Evolutionary conservation across 1,140 invertebrate species (phyloP).

Genomic region (Cydia amplana): DNA sequence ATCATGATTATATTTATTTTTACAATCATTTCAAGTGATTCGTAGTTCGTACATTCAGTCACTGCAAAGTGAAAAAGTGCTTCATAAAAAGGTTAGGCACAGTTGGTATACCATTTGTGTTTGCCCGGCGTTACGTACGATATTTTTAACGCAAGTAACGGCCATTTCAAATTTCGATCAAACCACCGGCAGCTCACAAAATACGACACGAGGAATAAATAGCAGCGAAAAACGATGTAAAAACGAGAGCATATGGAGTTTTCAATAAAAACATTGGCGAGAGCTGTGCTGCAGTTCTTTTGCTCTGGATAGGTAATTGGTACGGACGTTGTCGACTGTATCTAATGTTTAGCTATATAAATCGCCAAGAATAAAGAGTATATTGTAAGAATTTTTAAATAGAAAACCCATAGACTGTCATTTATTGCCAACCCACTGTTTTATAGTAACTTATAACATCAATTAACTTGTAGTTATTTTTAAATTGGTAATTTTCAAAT

Average conservation of each 20-base stretch:
- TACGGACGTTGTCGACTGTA: neutral
- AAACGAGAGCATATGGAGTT: slow-evolving; percentile 53
- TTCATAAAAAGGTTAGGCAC: slow-evolving; percentile 7
- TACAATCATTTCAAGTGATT: neutral
- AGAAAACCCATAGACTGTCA: neutral
- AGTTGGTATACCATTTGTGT: slow-evolving; percentile 16
- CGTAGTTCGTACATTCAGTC: neutral
- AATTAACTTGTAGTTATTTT: neutral
- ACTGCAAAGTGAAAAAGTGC: slow-evolving; percentile 17
- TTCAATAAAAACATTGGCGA: slow-evolving; percentile 66
- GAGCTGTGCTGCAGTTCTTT: slow-evolving; percentile 63
- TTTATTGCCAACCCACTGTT: neutral
- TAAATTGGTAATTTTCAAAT: slow-evolving; percentile 14
- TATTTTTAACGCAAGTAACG: slow-evolving; percentile 20
- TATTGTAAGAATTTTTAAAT: neutral
- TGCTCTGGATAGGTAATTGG: slow-evolving; percentile 1
- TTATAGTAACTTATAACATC: neutral
- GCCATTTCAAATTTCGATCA: slow-evolving; percentile 31
- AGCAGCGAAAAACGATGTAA: slow-evolving; percentile 50
- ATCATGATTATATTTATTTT: neutral
- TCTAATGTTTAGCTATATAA: neutral
- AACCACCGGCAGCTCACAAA: slow-evolving; percentile 33
- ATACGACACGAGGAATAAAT: slow-evolving; percentile 41
- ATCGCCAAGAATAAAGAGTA: neutral
- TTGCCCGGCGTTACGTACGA: slow-evolving; percentile 1